Base-by-base conservation (phyloP, 2,113 vertebrate species). In the Nothocercus julius region DNA sequence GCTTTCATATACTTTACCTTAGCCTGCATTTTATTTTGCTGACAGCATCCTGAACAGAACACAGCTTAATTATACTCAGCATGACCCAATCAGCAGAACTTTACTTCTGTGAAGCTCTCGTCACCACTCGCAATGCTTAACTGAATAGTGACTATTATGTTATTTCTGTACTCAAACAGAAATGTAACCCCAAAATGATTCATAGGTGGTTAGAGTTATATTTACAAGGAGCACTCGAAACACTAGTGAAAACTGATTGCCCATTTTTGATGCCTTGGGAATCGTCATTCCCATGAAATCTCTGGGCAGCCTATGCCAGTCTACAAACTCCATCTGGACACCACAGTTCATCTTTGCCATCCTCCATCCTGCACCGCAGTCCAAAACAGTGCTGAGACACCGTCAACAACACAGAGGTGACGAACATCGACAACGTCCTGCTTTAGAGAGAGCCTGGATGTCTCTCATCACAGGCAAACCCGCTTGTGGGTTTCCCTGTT, bases 11-110 rank as follows among this genome's bases (percentile, higher is more conserved):
- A 82, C 66, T 84, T 92, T 82, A 68, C 77, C 85, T 77, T 81
- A 92, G 69, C 45, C 0, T 1, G 70, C 63, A 74, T 92, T 96
- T 94, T 94, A 75, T 94, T 95, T 82, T 92, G 89, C 91, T 96
- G 93, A 95, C 93, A 84, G 28, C 28, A 82, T 30, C 68, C 68
- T 79, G 82, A 91, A 89, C 58, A 92, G 79, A 96, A 82, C n/a
- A 38, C n/a, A 72, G 88, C 45, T 95, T 95, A 92, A 97, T 95
- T 94, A 86, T 80, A 56, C 34, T 92, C 82, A 84, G 40, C 74
- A 61, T 56, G 83, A 87, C 66, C 56, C 75, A 36, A 95, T 79
- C 74, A 92, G 85, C 82, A 92, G 81, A 72, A 87, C 83, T 82
- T 93, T 56, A 74, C 30, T 73, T 68, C 34, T 87, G 63, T 38